Base-by-base conservation (phyloP, 2,888 invertebrate species). In the Anthoptus insignis region DNA sequence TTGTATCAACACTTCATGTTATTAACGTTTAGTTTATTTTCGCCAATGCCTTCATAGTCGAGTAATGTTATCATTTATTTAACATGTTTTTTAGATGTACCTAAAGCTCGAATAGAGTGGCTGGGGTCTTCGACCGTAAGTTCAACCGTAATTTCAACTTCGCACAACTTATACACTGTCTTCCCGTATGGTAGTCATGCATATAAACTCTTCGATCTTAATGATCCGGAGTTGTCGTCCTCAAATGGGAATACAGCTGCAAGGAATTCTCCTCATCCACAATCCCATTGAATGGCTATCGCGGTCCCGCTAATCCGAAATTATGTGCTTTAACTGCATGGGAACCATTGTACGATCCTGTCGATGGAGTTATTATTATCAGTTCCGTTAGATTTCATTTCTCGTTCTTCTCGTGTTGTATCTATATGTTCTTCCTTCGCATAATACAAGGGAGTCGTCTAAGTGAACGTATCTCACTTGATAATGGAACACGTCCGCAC, bases 251-350 rank as follows among this genome's bases (percentile, higher is more conserved):
- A 77, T 77, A 73, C 76, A 78, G 79, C 79, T 77, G 79, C 78
- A 77, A 77, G 80, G 80, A 84, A 82, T 84, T 76, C 75, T 72
- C 71, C 72, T 79, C 80, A 82, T 83, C 83, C 82, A 81, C 74
- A 73, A 75, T 73, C 70, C 72, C 66, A 69, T 75, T 75, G 74
- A 76, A 74, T 76, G 72, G 70, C 72, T 66, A 66, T 64, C 70
- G 65, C 32, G 66, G 76, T 75, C 72, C 76, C 77, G 79, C 73
- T 78, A 75, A 71, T 68, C 75, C 74, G 75, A 78, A 80, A 75
- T 80, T 77, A 81, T 77, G 72, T 56, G 49, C 57, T 61, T 63
- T 39, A 27, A 67, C 68, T 70, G 70, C 70, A 70, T 67, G 70
- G 72, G 74, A 74, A 75, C 76, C 71, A 71, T 79, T 78, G 76